These are phyloP conservation scores for Luidia sarsii DNA, from an alignment of 53 echinoderm and acorn worm species.

Conservation along the genomic window DNA sequence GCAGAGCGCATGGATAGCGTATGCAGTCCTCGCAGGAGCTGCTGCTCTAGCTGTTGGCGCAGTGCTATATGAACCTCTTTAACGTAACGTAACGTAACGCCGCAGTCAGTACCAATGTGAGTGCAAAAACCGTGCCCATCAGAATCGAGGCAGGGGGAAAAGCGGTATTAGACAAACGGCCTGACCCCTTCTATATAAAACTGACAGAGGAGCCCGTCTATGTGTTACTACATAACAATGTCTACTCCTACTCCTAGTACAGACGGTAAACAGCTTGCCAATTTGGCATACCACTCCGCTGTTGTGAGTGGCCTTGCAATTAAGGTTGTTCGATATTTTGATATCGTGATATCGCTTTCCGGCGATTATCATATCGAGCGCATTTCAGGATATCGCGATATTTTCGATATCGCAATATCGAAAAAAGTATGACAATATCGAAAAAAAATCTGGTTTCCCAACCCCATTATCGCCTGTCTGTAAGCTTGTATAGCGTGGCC, in stretches of 20 bases:
- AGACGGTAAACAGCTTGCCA: not conserved
- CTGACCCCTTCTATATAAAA: not conserved
- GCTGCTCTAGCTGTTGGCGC: not conserved
- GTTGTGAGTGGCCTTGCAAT: conserved; percentile 1
- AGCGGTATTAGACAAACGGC: not conserved
- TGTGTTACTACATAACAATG: not conserved
- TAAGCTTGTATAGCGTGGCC: too few species aligned
- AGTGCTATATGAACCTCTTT: not conserved
- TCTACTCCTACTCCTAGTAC: not conserved
- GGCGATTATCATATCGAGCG: too few species aligned
- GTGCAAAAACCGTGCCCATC: not conserved
- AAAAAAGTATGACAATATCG: too few species aligned
- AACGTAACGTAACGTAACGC: not conserved
- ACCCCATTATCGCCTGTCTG: too few species aligned
- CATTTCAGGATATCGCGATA: too few species aligned
- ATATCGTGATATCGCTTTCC: too few species aligned
- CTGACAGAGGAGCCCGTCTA: not conserved
- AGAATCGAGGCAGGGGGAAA: not conserved
- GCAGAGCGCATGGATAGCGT: not conserved
- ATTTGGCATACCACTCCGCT: conserved; percentile 1
- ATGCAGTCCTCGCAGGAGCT: not conserved
- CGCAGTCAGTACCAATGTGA: not conserved
- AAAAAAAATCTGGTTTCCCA: too few species aligned
- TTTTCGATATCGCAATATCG: too few species aligned
- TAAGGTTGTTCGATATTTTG: too few species aligned